Base-by-base conservation (phyloP, 2,888 invertebrate genomes). In the Gisinianus flammeolus region DNA sequence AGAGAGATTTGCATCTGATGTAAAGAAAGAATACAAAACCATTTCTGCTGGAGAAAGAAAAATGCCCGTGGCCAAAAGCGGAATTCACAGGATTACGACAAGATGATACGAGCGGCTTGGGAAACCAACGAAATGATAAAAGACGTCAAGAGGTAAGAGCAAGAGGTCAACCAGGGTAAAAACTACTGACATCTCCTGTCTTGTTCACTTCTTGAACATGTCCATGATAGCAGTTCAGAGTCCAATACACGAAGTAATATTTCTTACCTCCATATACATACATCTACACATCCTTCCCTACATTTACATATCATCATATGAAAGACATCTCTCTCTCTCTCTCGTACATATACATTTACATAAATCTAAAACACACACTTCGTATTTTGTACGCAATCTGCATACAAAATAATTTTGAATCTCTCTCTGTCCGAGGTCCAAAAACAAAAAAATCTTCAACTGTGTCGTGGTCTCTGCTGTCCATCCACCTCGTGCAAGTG, bases 141-240 rank as follows among this genome's bases (percentile, higher is more conserved):
- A 71, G 66, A 69, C 54, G 54, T 56, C 26, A 31, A 33, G 31
- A 64, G 35, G 33, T 22, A 54, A 68, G 67, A 70, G 71, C 30
- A 62, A 71, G 62, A 77, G 71, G 70, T 77, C 70, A 71, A 71
- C 33, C 22, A 64, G 77, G 71, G 44, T 71, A 69, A 71, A 35
- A 69, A 44, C 44, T 31, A 44, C 44, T 44, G 44, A 44, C 44
- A 64, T 69, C 64, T 58, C 77, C 71, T 33, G 75, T 54, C 75
- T 67, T 70, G 30, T 67, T 71, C 71, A 35, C 69, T 70, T 44
- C 44, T 33, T 26, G 28, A 71, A 30, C 71, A 71, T 54, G 70
- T 52, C 28, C 56, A 71, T 54, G 56, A 71, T 54, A 26, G 58
- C 58, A 54, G 31, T 31, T 58, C 58, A 44, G 44, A 54, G 26